Base-by-base conservation (phyloP, 2,888 invertebrate species). In the Pseudococcus longispinus region DNA sequence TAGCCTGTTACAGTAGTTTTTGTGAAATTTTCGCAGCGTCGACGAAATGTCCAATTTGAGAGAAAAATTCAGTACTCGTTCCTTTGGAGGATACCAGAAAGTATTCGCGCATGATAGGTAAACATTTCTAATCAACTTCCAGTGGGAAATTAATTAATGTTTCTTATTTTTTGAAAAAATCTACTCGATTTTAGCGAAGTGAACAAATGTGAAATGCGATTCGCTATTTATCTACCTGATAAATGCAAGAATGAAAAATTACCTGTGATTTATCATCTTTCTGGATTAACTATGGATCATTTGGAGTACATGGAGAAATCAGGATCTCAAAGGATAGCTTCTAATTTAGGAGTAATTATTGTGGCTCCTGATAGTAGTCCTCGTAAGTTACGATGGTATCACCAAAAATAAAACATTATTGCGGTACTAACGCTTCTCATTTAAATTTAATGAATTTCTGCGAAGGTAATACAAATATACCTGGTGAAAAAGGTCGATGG, bases 321-420 rank as follows among this genome's bases (percentile, higher is more conserved):
- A 82, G 98, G 98, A n/a, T 95, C 96, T 88, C 99, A 99, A 92
- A 93, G 93, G 91, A 94, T 95, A 91, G 99, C 99, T 5, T 93
- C 97, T 5, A 93, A 97, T 90, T 93, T 96, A 90, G 95, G 95
- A 0, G 91, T 99, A 2, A 94, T 97, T 88, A 93, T 99, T 86
- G 96, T 99, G 2, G 95, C 95, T 88, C 98, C 99, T 0, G 99
- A 99, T 90, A 99, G 99, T 0, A 98, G 98, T 89, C 99, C 99
- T 1, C 93, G 93, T 90, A 88, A 89, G 89, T 88, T 42, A 20
- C 23, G 1, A 8, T 8, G 37, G 4, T 13, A 46, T 46, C 15
- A 46, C 13, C 13, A 5, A 3, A 26, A 70, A 26, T 29, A 15
- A 29, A 32, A 1, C 5, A 32, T 32, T 74, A 11, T 26, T 70